Percentiles rank a stretch among this genome's conserved stretches.
phyloP scores from a whole-genome alignment of 2,888 invertebrate species.

The Tanypteryx hageni region DNA sequence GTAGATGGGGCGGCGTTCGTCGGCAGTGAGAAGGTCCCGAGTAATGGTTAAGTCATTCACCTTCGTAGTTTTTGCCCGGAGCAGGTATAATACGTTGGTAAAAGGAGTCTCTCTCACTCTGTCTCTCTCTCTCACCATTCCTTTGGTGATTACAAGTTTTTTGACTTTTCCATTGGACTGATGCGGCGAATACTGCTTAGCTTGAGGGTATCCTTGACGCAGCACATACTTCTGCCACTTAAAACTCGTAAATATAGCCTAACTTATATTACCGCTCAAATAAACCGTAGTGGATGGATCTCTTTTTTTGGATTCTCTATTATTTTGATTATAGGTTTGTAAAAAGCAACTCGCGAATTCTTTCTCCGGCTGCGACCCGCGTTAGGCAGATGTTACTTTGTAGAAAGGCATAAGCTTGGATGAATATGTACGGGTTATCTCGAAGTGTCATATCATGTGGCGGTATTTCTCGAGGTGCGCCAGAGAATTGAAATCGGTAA shows the following conservation, averaged over 20 bases:
- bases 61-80: conserved; percentile 54
- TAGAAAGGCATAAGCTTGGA: no score
- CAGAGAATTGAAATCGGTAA: no score
- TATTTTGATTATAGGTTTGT: no score
- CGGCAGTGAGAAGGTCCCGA: background rate
- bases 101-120: background rate
- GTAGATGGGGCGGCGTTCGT: background rate
- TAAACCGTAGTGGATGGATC: background rate
- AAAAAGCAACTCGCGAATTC: no score
- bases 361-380: no score
- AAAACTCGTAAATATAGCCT: background rate
- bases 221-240: background rate
- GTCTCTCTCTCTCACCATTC: background rate
- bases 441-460: no score
- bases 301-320: background rate
- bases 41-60: conserved; percentile 26
- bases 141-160: background rate
- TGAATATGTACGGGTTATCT: no score
- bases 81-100: conserved; percentile 36
- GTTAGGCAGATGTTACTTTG: no score
- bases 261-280: background rate
- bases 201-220: background rate
- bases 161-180: background rate
- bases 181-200: background rate
- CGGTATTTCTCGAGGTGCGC: no score